Evolutionary conservation across 2,113 vertebrate genomes (phyloP), one percentile per base, ranked within the genome.

Genomic region (Sterna hirundo): DNA sequence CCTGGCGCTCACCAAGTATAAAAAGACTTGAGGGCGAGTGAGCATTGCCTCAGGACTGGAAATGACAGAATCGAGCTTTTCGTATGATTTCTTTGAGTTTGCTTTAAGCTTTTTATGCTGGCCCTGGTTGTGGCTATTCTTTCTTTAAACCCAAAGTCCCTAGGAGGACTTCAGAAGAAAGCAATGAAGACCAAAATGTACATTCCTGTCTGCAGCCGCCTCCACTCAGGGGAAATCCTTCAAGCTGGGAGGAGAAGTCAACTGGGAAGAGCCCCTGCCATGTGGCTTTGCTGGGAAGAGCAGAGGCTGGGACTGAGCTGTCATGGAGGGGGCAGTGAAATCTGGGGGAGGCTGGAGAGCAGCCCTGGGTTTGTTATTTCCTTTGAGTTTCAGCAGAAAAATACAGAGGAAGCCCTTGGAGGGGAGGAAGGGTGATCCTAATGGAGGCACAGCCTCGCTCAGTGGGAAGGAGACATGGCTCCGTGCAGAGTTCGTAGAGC

Each of bases 351-450:
- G 49, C 80, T 83, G 75, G 40, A 88, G 62, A 72, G 83, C 60
- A 71, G 81, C 55, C 60, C 74, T 40, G 69, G 60, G 47, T 88
- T 93, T 71, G 57, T 90, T 77, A 62, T 71, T 96, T 78, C 83
- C 76, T 88, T 81, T 62, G 47, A 17, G n/a, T 78, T 86, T 49
- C 75, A 90, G 42, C 16, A 71, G 61, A 90, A 92, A 75, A 79
- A 66, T 49, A 38, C 34, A 76, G 88, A 86, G 65, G 94, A 90
- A 93, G 54, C 26, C n/a, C 54, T 76, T 76, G 69, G 58, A 90
- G 62, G n/a, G 79, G 69, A 85, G 86, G 83, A 83, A 76, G 46
- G 79, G 42, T 68, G 5, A 68, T 72, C 38, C 71, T 76, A 46
- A 69, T 8, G 62, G 42, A 72, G 65, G 75, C 86, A 54, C 36